Evolutionary conservation across 2,113 vertebrate species (phyloP).

Genomic region (Dicerorhinus sumatrensis): DNA sequence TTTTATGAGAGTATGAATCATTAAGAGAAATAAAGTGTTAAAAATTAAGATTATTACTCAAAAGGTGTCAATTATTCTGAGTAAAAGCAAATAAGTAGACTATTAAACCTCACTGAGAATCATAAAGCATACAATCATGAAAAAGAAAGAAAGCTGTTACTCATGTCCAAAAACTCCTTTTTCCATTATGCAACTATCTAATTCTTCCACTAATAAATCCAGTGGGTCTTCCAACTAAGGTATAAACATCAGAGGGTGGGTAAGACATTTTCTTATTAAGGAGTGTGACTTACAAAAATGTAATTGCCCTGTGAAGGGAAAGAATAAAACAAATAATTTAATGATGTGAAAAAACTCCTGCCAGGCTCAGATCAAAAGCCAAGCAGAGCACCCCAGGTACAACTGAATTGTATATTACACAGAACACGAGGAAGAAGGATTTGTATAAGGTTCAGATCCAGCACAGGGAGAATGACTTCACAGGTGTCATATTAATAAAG

Average conservation of each 20-base stretch:
- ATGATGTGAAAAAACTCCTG: slow-evolving; percentile 1
- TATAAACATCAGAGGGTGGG: neutral
- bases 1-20: neutral
- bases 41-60: slow-evolving; percentile 9
- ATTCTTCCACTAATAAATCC: slow-evolving; percentile 31
- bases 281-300: slow-evolving; percentile 14
- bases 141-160: neutral
- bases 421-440: neutral
- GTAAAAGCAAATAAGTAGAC: slow-evolving; percentile 26
- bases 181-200: neutral
- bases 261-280: slow-evolving; percentile 31
- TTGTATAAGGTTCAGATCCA: neutral
- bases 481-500: neutral
- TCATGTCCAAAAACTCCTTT: neutral
- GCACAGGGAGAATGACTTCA: neutral
- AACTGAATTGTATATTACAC: neutral
- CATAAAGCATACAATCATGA: neutral
- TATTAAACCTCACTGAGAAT: neutral
- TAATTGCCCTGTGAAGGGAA: neutral
- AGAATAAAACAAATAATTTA: slow-evolving; percentile 56
- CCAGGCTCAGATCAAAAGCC: neutral
- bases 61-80: neutral
- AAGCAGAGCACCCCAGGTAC: neutral
- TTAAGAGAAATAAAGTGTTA: slow-evolving; percentile 23
- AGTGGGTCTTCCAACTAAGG: neutral